Base-by-base conservation (phyloP, 1,140 invertebrate genomes). In the Acromyrmex charruanus region DNA sequence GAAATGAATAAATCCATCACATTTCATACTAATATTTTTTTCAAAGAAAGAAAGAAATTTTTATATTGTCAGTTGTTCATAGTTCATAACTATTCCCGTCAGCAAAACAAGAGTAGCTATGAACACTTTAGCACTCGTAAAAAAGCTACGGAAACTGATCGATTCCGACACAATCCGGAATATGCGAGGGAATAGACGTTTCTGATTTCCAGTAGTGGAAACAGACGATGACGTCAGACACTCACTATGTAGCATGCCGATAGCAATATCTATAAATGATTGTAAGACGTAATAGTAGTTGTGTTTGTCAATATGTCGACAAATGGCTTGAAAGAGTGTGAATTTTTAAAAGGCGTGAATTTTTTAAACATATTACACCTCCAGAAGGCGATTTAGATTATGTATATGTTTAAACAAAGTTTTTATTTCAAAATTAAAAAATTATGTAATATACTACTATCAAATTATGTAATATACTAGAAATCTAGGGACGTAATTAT, bases 181-280 rank as follows among this genome's bases (percentile, higher is more conserved):
- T 25, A 72, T 21, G 14, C 55, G 35, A 61, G 14, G n/a, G 80
- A 84, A 75, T 35, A 39, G 58, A 84, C 69, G 55, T 49, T 25
- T 61, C 69, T 84, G 80, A 84, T 61, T 84, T 74, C n/a, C 53
- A 74, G 80, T 74, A 84, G 39, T 84, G 28, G 39, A 75, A 84
- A 75, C 55, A 74, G 18, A 14, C 68, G 25, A 1, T 31, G 39
- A 31, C 39, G 69, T n/a, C 55, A 75, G 69, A 84, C 55, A 75
- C 55, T 63, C 39, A 58, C 39, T 14, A 72, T 74, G 39, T 44
- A 44, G 39, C 74, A 44, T 63, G 58, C 9, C 25, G 28, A 74
- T 82, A 61, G 14, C 14, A 53, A 61, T 72, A 81, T 72, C 21
- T 71, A 21, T 49, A 63, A 84, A 25, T 25, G 39, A 75, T 61